A percentile compares a stretch with the other conserved stretches of the same genome.
These are phyloP conservation scores for Dyspetes luteomarginatus DNA, from an alignment of 2,888 invertebrate genomes.

Conservation along the genomic window DNA sequence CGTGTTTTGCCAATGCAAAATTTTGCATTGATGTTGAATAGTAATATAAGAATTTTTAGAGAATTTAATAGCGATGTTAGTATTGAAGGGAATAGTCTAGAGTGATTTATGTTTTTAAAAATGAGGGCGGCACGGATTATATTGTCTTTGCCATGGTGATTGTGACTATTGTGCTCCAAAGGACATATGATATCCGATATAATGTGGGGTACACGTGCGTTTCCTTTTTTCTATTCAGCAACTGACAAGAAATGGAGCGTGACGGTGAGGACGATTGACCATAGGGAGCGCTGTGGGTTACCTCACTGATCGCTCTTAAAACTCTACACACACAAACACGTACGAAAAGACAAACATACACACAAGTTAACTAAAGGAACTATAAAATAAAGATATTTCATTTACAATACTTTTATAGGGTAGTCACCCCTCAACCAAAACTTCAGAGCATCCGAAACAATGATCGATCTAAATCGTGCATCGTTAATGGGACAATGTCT, in stretches of 20 bases:
- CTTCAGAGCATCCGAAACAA: conserved; percentile 77
- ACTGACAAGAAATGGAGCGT: conserved; percentile 74
- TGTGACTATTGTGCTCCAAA: conserved; percentile 38
- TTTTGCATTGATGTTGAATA: neutral
- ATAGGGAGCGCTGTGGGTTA: conserved; percentile 32
- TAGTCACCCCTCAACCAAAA: conserved; percentile 71
- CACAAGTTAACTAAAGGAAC: too few species aligned
- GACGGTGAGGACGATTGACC: conserved; percentile 71
- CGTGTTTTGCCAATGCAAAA: neutral
- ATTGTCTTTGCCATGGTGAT: conserved; percentile 33
- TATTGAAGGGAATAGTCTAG: neutral
- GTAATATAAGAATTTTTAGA: neutral
- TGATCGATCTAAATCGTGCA: conserved; percentile 64
- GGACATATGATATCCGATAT: conserved; percentile 75
- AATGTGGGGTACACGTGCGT: conserved; percentile 35
- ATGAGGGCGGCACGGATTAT: conserved; percentile 12
- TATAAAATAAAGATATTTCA: conserved; percentile 5
- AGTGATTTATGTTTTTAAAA: neutral
- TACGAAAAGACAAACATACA: too few species aligned
- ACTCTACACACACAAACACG: neutral
- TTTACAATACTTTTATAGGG: neutral
- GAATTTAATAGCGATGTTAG: too few species aligned
- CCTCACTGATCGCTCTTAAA: conserved; percentile 23
- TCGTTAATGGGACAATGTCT: neutral
- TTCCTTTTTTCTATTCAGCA: conserved; percentile 32